Evolutionary conservation across 2,113 vertebrate species (phyloP).

Genomic region (Cardinalis cardinalis): DNA sequence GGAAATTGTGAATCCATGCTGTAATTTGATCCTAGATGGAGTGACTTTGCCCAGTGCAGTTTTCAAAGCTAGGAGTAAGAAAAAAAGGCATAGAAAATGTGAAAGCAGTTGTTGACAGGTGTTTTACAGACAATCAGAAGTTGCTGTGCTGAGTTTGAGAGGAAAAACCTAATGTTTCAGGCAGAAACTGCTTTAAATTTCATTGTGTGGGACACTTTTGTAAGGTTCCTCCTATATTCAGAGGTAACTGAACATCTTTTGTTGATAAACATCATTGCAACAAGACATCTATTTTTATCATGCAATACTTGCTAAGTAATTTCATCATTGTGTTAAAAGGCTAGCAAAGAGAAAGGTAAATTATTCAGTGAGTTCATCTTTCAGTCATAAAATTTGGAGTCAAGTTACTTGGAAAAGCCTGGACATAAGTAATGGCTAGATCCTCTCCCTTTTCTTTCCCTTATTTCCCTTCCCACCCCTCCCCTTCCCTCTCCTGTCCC

Average conservation of each 20-base stretch:
- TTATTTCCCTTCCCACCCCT: not conserved
- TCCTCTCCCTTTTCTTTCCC: not conserved
- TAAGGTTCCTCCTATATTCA: not conserved
- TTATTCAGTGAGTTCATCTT: not conserved
- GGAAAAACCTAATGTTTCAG: not conserved
- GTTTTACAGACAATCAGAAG: not conserved
- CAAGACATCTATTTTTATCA: not conserved
- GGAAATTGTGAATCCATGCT: not conserved
- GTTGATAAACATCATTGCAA: not conserved
- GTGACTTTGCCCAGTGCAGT: not conserved
- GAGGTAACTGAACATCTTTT: not conserved
- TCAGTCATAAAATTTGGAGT: not conserved
- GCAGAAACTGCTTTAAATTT: not conserved
- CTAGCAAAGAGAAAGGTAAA: not conserved
- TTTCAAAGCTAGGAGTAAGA: not conserved
- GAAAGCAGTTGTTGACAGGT: not conserved
- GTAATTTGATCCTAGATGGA: not conserved
- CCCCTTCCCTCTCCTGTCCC: too few species aligned
- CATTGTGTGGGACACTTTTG: rapidly evolving
- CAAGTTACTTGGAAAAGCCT: not conserved
- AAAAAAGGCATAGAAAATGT: not conserved
- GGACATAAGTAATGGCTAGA: not conserved
- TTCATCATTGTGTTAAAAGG: not conserved
- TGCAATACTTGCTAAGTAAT: not conserved
- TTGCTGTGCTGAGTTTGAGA: rapidly evolving